Base-by-base conservation (phyloP, 1,140 invertebrate genomes). In the Gonatopus flavifemur region DNA sequence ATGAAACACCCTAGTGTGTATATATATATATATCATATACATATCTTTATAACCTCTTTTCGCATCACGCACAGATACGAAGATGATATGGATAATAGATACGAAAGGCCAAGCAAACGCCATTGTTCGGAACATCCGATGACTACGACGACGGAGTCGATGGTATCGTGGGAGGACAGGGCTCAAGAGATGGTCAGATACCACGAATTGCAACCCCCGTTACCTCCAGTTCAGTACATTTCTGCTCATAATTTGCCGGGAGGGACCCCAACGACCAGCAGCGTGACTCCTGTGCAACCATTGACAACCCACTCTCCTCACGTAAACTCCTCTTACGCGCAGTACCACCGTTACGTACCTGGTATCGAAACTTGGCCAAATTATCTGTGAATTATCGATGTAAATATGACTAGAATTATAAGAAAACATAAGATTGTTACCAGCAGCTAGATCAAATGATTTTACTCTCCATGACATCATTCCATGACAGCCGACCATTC, bases 191-290 rank as follows among this genome's bases (percentile, higher is more conserved):
- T 76, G 44, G 62, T 73, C 28, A 68, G 74, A 50, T 81, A 81
- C 52, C 77, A 82, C 64, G 77, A 81, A 50, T 53, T 82, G 3
- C 80, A 82, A 45, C 74, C 81, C 9, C 68, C 70, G 5, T 50
- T 74, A 10, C 74, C 74, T 2, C 59, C 70, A 3, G 66, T 71
- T 36, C 72, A 72, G 47, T 74, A 74, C 58, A 66, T 76, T 38
- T 65, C 70, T 6, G 53, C 59, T 35, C 59, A 43, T 28, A n/a
- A n/a, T n/a, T n/a, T n/a, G n/a, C n/a, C n/a, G n/a, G n/a, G n/a
- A n/a, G n/a, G n/a, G n/a, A n/a, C n/a, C n/a, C 59, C 10, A 57
- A 61, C 22, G 57, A 62, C 3, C 18, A 68, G 31, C 66, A 76
- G 40, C 62, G n/a, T n/a, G n/a, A 70, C 12, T 48, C 63, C 18